Evolutionary conservation across 2,797 vertebrate species (phyloP).

Genomic region (Dermochelys coriacea): DNA sequence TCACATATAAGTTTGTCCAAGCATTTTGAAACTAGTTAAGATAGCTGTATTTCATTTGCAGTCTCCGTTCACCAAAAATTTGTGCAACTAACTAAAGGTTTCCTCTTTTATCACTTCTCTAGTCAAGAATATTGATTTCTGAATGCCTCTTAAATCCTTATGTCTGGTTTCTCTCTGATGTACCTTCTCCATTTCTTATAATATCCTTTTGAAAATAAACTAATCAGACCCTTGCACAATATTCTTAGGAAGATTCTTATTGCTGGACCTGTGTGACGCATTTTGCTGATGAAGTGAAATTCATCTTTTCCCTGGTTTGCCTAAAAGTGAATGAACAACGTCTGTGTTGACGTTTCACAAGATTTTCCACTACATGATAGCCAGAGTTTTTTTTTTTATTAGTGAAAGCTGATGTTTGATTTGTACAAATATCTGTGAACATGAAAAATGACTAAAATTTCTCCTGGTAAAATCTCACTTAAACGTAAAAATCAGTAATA

Average conservation of each 20-base stretch:
- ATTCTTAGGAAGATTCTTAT: neutral
- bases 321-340: neutral
- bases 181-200: neutral
- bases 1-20: neutral
- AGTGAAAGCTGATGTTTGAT: slow-evolving; percentile 3
- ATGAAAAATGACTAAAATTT: slow-evolving; percentile 8
- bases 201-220: neutral
- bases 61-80: neutral
- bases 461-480: neutral
- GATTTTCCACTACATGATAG: slow-evolving; percentile 14
- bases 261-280: neutral
- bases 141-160: neutral
- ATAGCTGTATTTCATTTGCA: neutral
- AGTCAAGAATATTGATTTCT: neutral
- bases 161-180: neutral
- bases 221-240: neutral
- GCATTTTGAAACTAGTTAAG: neutral
- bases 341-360: neutral
- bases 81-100: neutral
- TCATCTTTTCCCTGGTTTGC: neutral
- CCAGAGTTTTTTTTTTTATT: slow-evolving; percentile 19
- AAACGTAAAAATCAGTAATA: neutral
- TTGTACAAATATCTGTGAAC: neutral
- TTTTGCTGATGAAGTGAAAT: neutral
- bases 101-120: slow-evolving; percentile 12